Percentiles rank a stretch among this genome's conserved stretches.
Conservation (phyloP, 2,888 invertebrate species). For the Parasteatoda lunata region DNA sequence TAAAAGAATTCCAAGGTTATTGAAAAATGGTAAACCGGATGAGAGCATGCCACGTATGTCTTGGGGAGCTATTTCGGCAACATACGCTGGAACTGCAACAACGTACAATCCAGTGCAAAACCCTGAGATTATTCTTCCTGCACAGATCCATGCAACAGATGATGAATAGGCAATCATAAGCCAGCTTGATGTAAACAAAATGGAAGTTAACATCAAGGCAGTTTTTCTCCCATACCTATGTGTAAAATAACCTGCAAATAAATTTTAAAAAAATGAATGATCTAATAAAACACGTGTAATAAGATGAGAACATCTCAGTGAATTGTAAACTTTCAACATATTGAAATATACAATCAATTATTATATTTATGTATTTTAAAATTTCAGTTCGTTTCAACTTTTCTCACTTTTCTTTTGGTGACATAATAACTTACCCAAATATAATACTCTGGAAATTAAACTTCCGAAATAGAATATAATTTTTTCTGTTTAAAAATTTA, state of each 20-base stretch:
- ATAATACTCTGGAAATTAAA: too few relatives aligned
- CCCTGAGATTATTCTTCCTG: slow-evolving; percentile 59
- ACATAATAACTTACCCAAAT: too few relatives aligned
- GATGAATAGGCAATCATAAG: slow-evolving; percentile 70
- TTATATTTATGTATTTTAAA: too few relatives aligned
- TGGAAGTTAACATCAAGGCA: slow-evolving; percentile 70
- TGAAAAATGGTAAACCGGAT: slow-evolving; percentile 4
- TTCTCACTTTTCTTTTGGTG: too few relatives aligned
- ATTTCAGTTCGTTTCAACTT: too few relatives aligned
- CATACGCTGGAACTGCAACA: slow-evolving; percentile 63
- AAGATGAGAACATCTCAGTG: too few relatives aligned
- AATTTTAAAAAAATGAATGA: not conserved
- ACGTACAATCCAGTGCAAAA: slow-evolving; percentile 46
- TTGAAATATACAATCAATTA: too few relatives aligned
- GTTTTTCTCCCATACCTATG: slow-evolving; percentile 72
- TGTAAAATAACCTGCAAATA: slow-evolving; percentile 36
- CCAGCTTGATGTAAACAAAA: slow-evolving; percentile 74
- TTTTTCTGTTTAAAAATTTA: too few relatives aligned
- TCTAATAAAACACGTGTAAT: too few relatives aligned
- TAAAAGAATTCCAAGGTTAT: slow-evolving; percentile 46
- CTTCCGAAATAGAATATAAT: too few relatives aligned
- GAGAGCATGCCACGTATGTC: slow-evolving; percentile 49
- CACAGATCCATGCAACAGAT: slow-evolving; percentile 26
- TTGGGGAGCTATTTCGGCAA: slow-evolving; percentile 61
- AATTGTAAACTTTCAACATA: too few relatives aligned